Conservation (phyloP, 2,888 invertebrate species). For the Hofmannophila pseudospretella region DNA sequence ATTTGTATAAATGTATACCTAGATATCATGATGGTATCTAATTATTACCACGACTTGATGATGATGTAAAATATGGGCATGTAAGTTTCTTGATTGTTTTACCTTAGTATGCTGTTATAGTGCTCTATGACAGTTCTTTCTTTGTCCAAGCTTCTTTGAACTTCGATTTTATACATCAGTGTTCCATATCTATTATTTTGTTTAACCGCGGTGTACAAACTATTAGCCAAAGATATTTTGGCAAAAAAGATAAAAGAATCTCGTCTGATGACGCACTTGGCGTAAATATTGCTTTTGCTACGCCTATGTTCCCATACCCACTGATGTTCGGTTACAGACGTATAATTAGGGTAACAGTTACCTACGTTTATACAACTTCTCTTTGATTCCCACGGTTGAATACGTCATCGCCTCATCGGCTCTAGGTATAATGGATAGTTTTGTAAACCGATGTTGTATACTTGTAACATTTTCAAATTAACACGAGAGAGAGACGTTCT, state of each 20-base stretch:
- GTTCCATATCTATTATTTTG: too few relatives aligned
- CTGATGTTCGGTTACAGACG: slow-evolving; percentile 8
- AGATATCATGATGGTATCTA: too few relatives aligned
- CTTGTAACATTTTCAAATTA: background rate
- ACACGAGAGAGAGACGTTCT: too few relatives aligned
- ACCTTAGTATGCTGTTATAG: too few relatives aligned
- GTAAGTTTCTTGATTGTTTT: too few relatives aligned
- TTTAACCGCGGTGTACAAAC: background rate
- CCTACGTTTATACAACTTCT: slow-evolving; percentile 1
- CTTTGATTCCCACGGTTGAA: background rate
- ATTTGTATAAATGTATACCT: too few relatives aligned
- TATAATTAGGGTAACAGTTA: background rate
- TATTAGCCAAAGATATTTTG: slow-evolving; percentile 9
- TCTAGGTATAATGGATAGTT: background rate
- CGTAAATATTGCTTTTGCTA: slow-evolving; percentile 18
- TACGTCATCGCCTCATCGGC: background rate
- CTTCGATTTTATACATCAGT: too few relatives aligned
- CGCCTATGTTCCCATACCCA: slow-evolving; percentile 6
- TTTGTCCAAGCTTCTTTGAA: too few relatives aligned
- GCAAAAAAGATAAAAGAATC: slow-evolving; percentile 18
- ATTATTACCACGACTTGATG: too few relatives aligned
- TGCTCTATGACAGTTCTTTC: too few relatives aligned
- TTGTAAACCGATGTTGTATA: too few relatives aligned
- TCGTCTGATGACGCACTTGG: slow-evolving; percentile 36
- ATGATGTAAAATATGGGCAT: too few relatives aligned